Percentiles rank a stretch among this genome's conserved stretches.
Evolutionary conservation across 64 coral and sea anemone species (phyloP).

Genomic region (Orbicella faveolata): DNA sequence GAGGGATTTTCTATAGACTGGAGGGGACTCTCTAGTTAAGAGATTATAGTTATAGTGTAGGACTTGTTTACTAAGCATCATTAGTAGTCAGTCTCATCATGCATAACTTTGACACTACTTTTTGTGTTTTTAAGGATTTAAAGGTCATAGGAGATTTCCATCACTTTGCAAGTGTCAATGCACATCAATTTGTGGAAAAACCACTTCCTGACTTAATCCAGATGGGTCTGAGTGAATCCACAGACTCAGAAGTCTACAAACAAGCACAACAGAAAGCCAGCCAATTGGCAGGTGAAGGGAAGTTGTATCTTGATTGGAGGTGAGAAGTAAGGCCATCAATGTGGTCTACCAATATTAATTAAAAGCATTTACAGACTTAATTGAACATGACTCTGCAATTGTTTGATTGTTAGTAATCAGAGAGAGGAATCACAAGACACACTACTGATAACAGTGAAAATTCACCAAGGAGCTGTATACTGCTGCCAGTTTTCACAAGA

Average conservation of each 20-base stretch:
- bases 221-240: conserved; percentile 74
- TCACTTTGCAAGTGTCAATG: conserved; percentile 89
- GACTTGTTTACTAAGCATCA: no score
- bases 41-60: no score
- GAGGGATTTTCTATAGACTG: no score
- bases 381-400: no score
- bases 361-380: no score
- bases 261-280: conserved; percentile 61
- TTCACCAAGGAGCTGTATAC: conserved; percentile 82
- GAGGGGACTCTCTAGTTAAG: no score
- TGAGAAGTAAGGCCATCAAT: not conserved
- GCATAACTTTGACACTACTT: no score
- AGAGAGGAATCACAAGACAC: conserved; percentile 48
- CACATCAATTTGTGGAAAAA: conserved; percentile 81
- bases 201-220: conserved; percentile 80
- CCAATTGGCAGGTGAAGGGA: conserved; percentile 38
- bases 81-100: no score
- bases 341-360: no score
- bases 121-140: conserved; percentile 32
- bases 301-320: conserved; percentile 95
- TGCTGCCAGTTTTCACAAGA: conserved; percentile 72
- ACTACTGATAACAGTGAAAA: conserved; percentile 80
- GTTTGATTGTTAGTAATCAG: conserved; percentile 55
- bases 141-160: conserved; percentile 76
- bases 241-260: conserved; percentile 64